These are phyloP conservation scores for Ganaspis sp. DNA, from an alignment of 1,140 invertebrate genomes.

Conservation along the genomic window DNA sequence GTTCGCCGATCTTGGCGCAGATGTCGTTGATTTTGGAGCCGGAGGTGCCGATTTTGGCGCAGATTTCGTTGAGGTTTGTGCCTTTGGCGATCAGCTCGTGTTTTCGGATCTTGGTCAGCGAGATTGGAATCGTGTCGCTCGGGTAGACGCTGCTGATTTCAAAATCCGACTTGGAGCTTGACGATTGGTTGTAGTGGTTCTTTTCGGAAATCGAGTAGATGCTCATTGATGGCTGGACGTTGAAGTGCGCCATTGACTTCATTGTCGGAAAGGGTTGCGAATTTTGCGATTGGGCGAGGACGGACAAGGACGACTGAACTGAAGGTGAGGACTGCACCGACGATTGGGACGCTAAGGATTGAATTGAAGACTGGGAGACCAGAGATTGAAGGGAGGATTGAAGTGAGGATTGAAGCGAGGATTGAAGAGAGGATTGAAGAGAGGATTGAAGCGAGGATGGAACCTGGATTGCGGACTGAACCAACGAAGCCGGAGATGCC, in stretches of 20 bases:
- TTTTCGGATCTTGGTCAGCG: slow-evolving; percentile 71
- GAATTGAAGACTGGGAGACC: background rate
- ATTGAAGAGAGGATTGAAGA: background rate
- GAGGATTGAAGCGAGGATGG: too few relatives aligned
- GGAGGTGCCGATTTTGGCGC: slow-evolving; percentile 64
- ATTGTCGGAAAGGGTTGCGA: too few relatives aligned
- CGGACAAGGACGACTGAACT: too few relatives aligned
- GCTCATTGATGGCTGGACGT: slow-evolving; percentile 63
- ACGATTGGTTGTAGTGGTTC: slow-evolving; percentile 48
- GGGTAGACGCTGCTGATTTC: slow-evolving; percentile 50
- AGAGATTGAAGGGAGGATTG: background rate
- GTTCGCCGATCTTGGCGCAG: slow-evolving; percentile 73
- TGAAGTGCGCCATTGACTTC: slow-evolving; percentile 50
- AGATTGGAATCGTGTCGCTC: slow-evolving; percentile 72
- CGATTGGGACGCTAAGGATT: slow-evolving; percentile 35
- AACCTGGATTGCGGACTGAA: too few relatives aligned
- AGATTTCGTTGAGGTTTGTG: slow-evolving; percentile 67
- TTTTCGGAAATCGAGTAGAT: slow-evolving; percentile 63
- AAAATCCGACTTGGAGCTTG: slow-evolving; percentile 7
- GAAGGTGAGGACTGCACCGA: too few relatives aligned
- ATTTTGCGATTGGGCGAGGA: too few relatives aligned
- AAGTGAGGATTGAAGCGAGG: background rate
- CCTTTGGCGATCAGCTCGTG: slow-evolving; percentile 68
- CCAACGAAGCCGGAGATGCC: background rate
- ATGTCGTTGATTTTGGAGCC: slow-evolving; percentile 74